Evolutionary conservation across 2,888 invertebrate genomes (phyloP), one percentile per base, ranked within the genome.

Genomic region (Ornithoptera alexandrae): DNA sequence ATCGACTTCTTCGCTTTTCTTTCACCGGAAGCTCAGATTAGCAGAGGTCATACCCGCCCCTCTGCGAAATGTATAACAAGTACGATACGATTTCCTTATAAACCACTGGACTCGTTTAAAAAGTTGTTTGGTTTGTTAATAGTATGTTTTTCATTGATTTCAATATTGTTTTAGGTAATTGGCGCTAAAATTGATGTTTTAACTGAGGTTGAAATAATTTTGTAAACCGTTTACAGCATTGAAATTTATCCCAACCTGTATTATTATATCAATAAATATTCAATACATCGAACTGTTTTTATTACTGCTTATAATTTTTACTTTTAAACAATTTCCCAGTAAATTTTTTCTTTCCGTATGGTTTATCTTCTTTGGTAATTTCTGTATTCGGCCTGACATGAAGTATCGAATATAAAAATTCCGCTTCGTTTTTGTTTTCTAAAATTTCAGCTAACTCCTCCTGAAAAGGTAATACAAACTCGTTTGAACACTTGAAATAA

Each of bases 401-500:
- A 59, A 97, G 81, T 74, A 95, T 95, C 66, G 95, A 94, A 85
- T 95, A 94, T 20, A 97, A 86, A 68, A 94, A 89, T 75, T 94
- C 94, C 1, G 95, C 95, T 83, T 97, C 95, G 71, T 84, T 91
- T 77, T 94, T 93, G 81, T 96, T 97, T 75, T 95, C 96, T 69
- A 98, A 83, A 62, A 98, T 90, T 73, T 94, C 93, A 59, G 90
- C 86, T 72, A 98, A 83, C 82, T 97, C 94, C 68, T 95, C 94
- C 95, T 97, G 81, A 62, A 87, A 67, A 36, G 20, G 17, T 39
- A 20, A 57, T 59, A 6, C 57, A 74, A 74, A 72, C 12, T 62
- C 3, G 46, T 12, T 46, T 46, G 10, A 46, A 46, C 46, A 46
- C 8, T 10, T 15, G 12, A 15, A 12, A 12, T 46, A 46, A 46